Conservation (phyloP, 2,797 vertebrate genomes). For the Phoebastria nigripes region DNA sequence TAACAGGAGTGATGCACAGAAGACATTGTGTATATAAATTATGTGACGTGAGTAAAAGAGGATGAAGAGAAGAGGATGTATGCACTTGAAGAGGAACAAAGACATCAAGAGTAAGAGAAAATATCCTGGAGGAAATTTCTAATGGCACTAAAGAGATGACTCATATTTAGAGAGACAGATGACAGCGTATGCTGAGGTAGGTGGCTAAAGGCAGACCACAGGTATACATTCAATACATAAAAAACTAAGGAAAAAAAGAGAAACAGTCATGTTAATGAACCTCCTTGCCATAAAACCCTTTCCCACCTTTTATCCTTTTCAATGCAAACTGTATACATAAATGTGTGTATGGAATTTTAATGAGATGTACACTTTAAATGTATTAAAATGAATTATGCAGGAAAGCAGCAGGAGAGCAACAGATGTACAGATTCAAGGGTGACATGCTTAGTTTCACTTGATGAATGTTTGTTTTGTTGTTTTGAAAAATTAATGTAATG, state of each 20-base stretch:
- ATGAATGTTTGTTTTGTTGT: constrained; percentile 80
- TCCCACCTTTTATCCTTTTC: constrained; percentile 1
- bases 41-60: neutral
- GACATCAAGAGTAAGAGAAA: neutral
- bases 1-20: neutral
- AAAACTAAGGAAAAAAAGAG: neutral
- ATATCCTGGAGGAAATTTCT: neutral
- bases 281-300: neutral
- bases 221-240: neutral
- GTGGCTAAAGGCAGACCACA: neutral
- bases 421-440: constrained; percentile 75
- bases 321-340: constrained; percentile 57
- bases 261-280: neutral
- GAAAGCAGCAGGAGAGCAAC: constrained; percentile 71
- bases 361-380: constrained; percentile 70
- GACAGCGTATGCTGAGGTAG: neutral
- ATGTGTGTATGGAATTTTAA: constrained; percentile 60
- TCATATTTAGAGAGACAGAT: neutral
- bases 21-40: neutral
- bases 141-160: neutral
- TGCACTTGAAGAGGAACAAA: neutral
- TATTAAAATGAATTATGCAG: constrained; percentile 79
- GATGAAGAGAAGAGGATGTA: neutral
- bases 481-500: constrained; percentile 80
- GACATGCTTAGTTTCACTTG: constrained; percentile 79